These are phyloP conservation scores for Sesamia inferens DNA, from an alignment of 2,888 invertebrate species.

Conservation along the genomic window DNA sequence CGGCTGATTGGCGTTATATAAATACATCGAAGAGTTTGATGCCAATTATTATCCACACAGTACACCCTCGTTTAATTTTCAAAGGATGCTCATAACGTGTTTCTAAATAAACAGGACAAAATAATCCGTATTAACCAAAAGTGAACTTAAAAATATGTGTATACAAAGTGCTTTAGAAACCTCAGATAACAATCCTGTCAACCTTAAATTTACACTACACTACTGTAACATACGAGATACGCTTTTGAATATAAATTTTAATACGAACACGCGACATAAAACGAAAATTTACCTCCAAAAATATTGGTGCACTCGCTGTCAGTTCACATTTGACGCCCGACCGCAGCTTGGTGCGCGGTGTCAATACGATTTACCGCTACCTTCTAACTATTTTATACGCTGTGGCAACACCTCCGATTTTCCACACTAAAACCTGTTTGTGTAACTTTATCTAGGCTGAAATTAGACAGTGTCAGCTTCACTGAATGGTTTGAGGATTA, in stretches of 20 bases:
- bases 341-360: slow-evolving; percentile 63
- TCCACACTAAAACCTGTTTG: slow-evolving; percentile 48
- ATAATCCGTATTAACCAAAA: background rate
- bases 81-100: background rate
- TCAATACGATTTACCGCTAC: slow-evolving; percentile 74
- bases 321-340: slow-evolving; percentile 58
- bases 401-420: slow-evolving; percentile 48
- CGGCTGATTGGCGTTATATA: slow-evolving; percentile 4
- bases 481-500: slow-evolving; percentile 39
- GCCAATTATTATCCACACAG: background rate
- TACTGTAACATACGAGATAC: background rate
- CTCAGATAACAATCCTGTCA: too few relatives aligned
- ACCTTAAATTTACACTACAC: background rate
- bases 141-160: background rate
- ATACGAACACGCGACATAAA: slow-evolving; percentile 5
- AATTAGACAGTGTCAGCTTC: slow-evolving; percentile 39
- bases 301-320: slow-evolving; percentile 40
- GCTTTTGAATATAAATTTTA: slow-evolving; percentile 12
- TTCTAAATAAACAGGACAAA: background rate
- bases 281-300: slow-evolving; percentile 24
- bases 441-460: slow-evolving; percentile 42
- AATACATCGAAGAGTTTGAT: background rate
- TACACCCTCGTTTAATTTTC: background rate
- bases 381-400: slow-evolving; percentile 72
- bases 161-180: background rate